Evolutionary conservation across 2,797 vertebrate species (phyloP).

Genomic region (Coregonus ussuriensis): DNA sequence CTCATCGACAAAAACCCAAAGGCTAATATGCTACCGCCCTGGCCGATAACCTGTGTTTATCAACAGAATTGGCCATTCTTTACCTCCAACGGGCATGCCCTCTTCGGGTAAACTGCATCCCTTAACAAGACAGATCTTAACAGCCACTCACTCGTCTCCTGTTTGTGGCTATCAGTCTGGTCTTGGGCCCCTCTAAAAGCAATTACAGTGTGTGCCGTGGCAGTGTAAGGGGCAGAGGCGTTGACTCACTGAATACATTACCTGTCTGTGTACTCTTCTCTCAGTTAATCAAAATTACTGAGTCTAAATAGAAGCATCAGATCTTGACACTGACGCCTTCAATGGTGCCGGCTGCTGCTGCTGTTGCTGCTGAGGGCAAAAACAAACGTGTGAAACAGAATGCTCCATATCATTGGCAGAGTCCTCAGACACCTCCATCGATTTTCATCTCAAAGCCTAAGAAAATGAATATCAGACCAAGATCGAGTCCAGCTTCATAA

Average conservation of each 20-base stretch:
- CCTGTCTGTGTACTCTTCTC: constrained; percentile 54
- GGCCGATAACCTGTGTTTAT: constrained; percentile 10
- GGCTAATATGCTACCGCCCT: neutral
- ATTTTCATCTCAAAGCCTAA: constrained; percentile 4
- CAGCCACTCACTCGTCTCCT: constrained; percentile 24
- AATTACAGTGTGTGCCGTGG: constrained; percentile 50
- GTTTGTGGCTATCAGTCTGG: constrained; percentile 26
- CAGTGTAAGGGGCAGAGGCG: constrained; percentile 56
- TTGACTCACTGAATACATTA: constrained; percentile 63
- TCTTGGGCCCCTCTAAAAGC: constrained; percentile 36
- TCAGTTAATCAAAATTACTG: constrained; percentile 65
- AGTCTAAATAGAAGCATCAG: constrained; percentile 60
- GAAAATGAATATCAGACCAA: constrained; percentile 18
- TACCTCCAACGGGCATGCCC: neutral
- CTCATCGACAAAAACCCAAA: neutral
- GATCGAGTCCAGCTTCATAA: neutral
- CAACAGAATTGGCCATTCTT: constrained; percentile 20
- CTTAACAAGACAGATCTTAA: constrained; percentile 28
- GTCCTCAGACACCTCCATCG: constrained; percentile 4
- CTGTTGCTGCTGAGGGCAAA: constrained; percentile 30
- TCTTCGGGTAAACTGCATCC: neutral
- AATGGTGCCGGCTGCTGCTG: constrained; percentile 20
- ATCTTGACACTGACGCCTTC: constrained; percentile 52
- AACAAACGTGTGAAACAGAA: constrained; percentile 1
- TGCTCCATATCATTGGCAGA: constrained; percentile 12